Evolutionary conservation across 2,888 invertebrate species (phyloP).

Genomic region (Mamestra brassicae): DNA sequence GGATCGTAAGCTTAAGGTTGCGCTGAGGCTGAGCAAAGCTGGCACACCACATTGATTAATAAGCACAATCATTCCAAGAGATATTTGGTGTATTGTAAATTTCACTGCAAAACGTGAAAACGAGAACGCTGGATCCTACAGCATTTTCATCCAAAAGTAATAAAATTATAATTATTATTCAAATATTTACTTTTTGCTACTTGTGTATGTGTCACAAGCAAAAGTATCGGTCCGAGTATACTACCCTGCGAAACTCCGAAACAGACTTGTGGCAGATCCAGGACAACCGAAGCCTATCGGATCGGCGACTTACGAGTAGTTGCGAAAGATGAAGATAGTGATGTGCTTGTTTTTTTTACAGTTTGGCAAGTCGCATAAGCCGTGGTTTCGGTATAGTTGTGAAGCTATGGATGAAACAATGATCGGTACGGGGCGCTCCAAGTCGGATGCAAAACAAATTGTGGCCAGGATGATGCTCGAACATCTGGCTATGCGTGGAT

Average conservation of each 20-base stretch:
- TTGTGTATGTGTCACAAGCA: background rate
- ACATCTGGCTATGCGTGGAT: slow-evolving; percentile 11
- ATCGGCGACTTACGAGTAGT: background rate
- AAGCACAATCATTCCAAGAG: no score
- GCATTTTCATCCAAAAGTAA: background rate
- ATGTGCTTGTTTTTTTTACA: slow-evolving; percentile 21
- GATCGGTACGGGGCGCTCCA: background rate
- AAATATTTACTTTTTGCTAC: background rate
- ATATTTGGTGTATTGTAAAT: no score
- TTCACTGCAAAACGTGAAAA: background rate
- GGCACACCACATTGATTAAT: no score
- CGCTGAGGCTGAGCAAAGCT: no score
- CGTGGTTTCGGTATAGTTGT: slow-evolving; percentile 7
- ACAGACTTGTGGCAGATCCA: background rate
- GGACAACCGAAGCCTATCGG: background rate
- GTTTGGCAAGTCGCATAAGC: slow-evolving; percentile 14
- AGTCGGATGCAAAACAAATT: background rate
- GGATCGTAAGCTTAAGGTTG: no score
- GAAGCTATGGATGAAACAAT: background rate
- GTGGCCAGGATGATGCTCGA: slow-evolving; percentile 9
- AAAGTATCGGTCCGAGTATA: no score
- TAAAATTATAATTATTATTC: no score
- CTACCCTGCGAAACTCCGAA: no score
- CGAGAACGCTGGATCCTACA: background rate
- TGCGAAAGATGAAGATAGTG: background rate